Percentiles rank a stretch among this genome's conserved stretches.
Evolutionary conservation across 2,888 invertebrate species (phyloP).

Genomic region (Danaus chrysippus): DNA sequence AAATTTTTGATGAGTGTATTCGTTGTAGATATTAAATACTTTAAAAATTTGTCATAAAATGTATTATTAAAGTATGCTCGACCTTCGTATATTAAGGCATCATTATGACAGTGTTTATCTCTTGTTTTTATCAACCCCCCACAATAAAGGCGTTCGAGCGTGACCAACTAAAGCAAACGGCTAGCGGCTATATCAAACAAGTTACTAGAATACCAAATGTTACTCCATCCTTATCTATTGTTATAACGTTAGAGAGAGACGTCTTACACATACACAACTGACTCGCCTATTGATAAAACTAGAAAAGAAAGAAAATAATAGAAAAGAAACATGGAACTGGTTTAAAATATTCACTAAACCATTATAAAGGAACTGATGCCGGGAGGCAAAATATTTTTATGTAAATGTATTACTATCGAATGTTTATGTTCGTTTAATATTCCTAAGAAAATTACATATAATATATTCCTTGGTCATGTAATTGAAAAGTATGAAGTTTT

Average conservation of each 20-base stretch:
- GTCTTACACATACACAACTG: constrained; percentile 12
- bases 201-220: constrained; percentile 35
- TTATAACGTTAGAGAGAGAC: constrained; percentile 26
- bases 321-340: constrained; percentile 18
- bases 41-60: too few relatives aligned
- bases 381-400: constrained; percentile 13
- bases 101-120: constrained; percentile 30
- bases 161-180: constrained; percentile 66
- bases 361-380: constrained; percentile 24
- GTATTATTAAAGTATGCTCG: too few relatives aligned
- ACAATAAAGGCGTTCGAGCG: constrained; percentile 60
- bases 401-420: neutral
- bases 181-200: constrained; percentile 62
- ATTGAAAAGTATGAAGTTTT: too few relatives aligned
- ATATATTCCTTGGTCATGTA: too few relatives aligned
- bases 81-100: constrained; percentile 16
- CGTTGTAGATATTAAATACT: too few relatives aligned
- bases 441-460: neutral
- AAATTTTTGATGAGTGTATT: too few relatives aligned
- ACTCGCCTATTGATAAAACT: constrained; percentile 4
- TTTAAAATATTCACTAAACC: constrained; percentile 29
- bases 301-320: constrained; percentile 11
- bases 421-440: constrained; percentile 9
- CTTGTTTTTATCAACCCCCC: constrained; percentile 46
- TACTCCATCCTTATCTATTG: constrained; percentile 23